A percentile compares a stretch with the other conserved stretches of the same genome.
Conservation (phyloP, 1,140 invertebrate genomes). For the Mercenaria mercenaria region DNA sequence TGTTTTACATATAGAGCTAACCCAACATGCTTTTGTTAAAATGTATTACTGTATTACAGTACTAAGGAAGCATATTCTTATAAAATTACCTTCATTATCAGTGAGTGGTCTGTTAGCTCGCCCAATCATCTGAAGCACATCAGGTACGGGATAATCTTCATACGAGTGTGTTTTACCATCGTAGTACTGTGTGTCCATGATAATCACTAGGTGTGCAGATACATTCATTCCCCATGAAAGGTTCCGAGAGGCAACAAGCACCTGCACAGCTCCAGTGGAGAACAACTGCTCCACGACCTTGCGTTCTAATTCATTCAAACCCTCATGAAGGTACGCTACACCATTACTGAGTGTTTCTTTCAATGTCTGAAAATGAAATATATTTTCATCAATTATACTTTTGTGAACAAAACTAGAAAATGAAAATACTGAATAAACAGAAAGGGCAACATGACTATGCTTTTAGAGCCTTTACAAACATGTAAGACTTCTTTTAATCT, state of each 20-base stretch:
- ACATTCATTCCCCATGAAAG: conserved; percentile 97
- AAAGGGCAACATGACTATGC: too few species aligned
- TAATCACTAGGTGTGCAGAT: conserved; percentile 95
- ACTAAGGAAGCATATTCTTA: too few species aligned
- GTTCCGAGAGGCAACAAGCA: conserved; percentile 95
- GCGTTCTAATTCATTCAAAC: conserved; percentile 93
- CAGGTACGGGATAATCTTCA: conserved; percentile 99
- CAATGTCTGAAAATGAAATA: conserved; percentile 80
- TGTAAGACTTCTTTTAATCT: too few species aligned
- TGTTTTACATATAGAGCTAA: too few species aligned
- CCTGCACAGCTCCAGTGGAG: conserved; percentile 96
- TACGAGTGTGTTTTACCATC: conserved; percentile 95
- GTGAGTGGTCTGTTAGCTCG: conserved; percentile 91
- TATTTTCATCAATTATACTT: neutral
- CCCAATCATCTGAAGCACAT: conserved; percentile 99
- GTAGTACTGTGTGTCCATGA: conserved; percentile 99
- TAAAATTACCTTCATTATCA: conserved; percentile 92
- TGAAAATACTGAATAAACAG: too few species aligned
- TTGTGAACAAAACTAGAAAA: neutral
- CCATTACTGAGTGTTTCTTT: conserved; percentile 91
- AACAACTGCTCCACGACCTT: conserved; percentile 97
- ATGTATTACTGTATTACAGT: too few species aligned
- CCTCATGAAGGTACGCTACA: conserved; percentile 99
- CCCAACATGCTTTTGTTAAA: too few species aligned
- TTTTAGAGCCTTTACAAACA: too few species aligned